Conservation (phyloP, 2,797 vertebrate genomes). For the Sebastes matsubarae region DNA sequence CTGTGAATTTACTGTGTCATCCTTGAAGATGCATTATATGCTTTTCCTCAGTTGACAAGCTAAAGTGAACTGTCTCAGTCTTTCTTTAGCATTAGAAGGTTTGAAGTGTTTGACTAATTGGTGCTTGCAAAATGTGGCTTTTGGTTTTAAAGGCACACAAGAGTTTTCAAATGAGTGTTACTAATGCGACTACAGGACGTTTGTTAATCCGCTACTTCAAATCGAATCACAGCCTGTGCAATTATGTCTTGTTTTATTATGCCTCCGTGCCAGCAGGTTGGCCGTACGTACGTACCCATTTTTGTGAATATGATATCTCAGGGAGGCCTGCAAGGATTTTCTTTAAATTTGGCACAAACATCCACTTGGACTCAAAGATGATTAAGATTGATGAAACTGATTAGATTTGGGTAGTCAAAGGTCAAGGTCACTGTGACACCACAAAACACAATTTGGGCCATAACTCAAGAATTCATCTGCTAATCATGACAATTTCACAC, state of each 20-base stretch:
- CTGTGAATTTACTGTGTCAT: conserved; percentile 23
- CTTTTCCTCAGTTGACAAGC: not conserved
- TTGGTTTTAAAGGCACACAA: conserved; percentile 6
- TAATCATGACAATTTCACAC: not conserved
- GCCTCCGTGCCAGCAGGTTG: too few relatives aligned
- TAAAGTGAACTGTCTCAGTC: not conserved
- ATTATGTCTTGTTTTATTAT: not conserved
- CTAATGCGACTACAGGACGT: not conserved
- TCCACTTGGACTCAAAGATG: not conserved
- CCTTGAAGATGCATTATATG: conserved; percentile 22
- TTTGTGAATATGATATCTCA: too few relatives aligned
- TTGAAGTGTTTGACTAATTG: conserved; percentile 12
- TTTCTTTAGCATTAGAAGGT: not conserved
- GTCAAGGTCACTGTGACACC: not conserved
- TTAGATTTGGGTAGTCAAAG: not conserved
- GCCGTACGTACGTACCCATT: not conserved
- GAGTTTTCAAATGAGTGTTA: conserved; percentile 9
- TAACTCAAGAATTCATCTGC: not conserved
- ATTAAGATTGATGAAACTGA: not conserved
- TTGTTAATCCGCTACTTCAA: not conserved
- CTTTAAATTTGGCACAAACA: too few relatives aligned
- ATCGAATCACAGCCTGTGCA: not conserved
- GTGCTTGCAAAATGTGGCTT: conserved; percentile 10
- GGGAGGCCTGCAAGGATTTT: not conserved
- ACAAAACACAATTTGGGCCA: not conserved